phyloP scores from a whole-genome alignment of 2,797 vertebrate species.

The Acipenser transmontanus region DNA sequence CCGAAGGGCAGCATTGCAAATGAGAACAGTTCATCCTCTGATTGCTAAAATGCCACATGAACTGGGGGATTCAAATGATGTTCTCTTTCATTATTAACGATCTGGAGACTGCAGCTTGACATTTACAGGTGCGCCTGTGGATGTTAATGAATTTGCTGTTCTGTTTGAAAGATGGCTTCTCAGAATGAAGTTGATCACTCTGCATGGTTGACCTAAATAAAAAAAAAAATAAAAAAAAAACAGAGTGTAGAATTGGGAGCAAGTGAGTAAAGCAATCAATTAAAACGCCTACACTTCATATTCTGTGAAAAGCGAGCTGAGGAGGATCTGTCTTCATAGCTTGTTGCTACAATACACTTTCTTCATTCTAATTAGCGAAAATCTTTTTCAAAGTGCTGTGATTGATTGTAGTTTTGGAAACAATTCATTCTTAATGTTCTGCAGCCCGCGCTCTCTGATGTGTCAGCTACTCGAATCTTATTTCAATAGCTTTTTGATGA shows the following conservation, averaged over 20 bases:
- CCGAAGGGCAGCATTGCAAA: slow-evolving; percentile 56
- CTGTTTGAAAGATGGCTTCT: slow-evolving; percentile 9
- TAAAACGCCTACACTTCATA: too few relatives aligned
- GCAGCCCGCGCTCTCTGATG: too few relatives aligned
- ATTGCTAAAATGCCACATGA: slow-evolving; percentile 59
- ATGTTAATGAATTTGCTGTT: slow-evolving; percentile 52
- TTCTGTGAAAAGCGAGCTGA: too few relatives aligned
- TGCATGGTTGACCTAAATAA: slow-evolving; percentile 17
- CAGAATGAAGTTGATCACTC: slow-evolving; percentile 13
- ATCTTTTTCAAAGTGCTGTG: too few relatives aligned
- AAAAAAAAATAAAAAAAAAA: too few relatives aligned
- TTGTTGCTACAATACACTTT: too few relatives aligned
- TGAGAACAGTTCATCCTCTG: slow-evolving; percentile 55
- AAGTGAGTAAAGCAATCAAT: background rate
- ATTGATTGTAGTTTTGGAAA: too few relatives aligned
- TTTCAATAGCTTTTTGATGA: too few relatives aligned
- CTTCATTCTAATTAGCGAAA: too few relatives aligned
- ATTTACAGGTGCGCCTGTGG: slow-evolving; percentile 52
- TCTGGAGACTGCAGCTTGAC: slow-evolving; percentile 49
- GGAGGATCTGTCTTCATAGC: too few relatives aligned
- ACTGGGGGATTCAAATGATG: slow-evolving; percentile 50
- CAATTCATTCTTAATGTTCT: too few relatives aligned
- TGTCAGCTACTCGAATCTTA: too few relatives aligned
- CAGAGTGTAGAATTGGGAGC: slow-evolving; percentile 1
- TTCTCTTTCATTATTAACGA: slow-evolving; percentile 63